These are phyloP conservation scores for Aspidiotus rigidus DNA, from an alignment of 2,888 invertebrate genomes.

Conservation along the genomic window DNA sequence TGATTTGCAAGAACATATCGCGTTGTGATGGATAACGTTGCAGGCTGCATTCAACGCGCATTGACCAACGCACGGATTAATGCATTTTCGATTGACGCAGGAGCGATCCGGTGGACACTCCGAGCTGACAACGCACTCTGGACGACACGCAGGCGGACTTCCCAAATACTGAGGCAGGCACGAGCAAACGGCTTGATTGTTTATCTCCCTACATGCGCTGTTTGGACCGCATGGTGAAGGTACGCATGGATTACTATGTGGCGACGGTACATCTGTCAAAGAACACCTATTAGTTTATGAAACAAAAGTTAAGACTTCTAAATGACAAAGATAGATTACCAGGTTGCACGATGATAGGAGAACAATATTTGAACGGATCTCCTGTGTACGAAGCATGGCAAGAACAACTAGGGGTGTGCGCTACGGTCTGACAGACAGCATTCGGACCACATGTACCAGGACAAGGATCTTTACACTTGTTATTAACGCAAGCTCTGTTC, in stretches of 20 bases:
- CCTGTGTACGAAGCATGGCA: slow-evolving; percentile 56
- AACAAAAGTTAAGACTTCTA: background rate
- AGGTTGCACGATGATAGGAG: slow-evolving; percentile 45
- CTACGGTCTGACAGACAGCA: slow-evolving; percentile 56
- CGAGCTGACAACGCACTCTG: slow-evolving; percentile 41
- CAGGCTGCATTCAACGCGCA: slow-evolving; percentile 44
- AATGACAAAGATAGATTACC: slow-evolving; percentile 39
- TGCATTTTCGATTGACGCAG: slow-evolving; percentile 43
- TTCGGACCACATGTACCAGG: slow-evolving; percentile 60
- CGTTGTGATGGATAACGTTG: slow-evolving; percentile 43
- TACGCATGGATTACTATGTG: slow-evolving; percentile 52
- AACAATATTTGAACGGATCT: slow-evolving; percentile 56
- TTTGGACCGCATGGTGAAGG: slow-evolving; percentile 48
- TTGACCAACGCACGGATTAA: slow-evolving; percentile 42
- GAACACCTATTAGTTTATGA: background rate
- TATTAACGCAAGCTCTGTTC: slow-evolving; percentile 53
- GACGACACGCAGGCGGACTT: slow-evolving; percentile 43
- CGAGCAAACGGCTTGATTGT: slow-evolving; percentile 41
- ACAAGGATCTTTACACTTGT: slow-evolving; percentile 60
- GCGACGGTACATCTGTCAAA: slow-evolving; percentile 38
- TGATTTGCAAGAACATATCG: slow-evolving; percentile 44
- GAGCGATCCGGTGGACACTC: slow-evolving; percentile 43
- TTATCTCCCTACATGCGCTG: slow-evolving; percentile 41
- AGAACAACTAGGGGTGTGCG: slow-evolving; percentile 57
- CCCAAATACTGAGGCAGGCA: slow-evolving; percentile 42